Percentiles rank a stretch among this genome's conserved stretches.
These are phyloP conservation scores for Lordiphosa stackelbergi DNA, from an alignment of 1,140 invertebrate genomes.

Conservation along the genomic window DNA sequence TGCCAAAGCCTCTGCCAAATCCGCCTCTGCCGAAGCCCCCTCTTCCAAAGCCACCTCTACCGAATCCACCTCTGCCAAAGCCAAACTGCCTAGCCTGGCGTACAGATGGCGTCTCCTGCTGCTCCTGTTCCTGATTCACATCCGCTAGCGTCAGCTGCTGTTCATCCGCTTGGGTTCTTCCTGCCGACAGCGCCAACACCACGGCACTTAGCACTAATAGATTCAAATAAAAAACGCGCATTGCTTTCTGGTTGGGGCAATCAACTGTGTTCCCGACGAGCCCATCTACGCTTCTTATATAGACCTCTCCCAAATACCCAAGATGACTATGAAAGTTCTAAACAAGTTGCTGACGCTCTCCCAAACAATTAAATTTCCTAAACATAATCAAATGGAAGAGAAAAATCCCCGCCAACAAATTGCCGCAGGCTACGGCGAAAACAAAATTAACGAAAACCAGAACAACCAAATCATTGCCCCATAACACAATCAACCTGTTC, in stretches of 20 bases:
- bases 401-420: constrained; percentile 42
- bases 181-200: constrained; percentile 35
- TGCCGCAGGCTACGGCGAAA: constrained; percentile 8
- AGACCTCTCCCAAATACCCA: constrained; percentile 9
- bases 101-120: constrained; percentile 50
- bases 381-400: constrained; percentile 59
- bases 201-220: constrained; percentile 64
- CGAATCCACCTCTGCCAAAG: constrained; percentile 13
- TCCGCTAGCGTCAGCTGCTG: constrained; percentile 64
- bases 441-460: constrained; percentile 10
- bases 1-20: constrained; percentile 9
- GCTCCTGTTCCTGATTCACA: constrained; percentile 61
- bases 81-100: constrained; percentile 55
- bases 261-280: constrained; percentile 9
- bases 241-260: constrained; percentile 26
- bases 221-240: constrained; percentile 47
- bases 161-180: constrained; percentile 43
- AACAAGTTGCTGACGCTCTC: constrained; percentile 61
- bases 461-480: constrained; percentile 38
- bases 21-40: constrained; percentile 5
- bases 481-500: constrained; percentile 25
- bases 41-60: constrained; percentile 13
- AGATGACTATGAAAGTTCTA: constrained; percentile 42
- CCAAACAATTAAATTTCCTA: constrained; percentile 65
- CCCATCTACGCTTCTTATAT: constrained; percentile 47